Percentiles rank a stretch among this genome's conserved stretches.
Evolutionary conservation across 1,140 invertebrate genomes (phyloP).

Genomic region (Papilio xuthus): DNA sequence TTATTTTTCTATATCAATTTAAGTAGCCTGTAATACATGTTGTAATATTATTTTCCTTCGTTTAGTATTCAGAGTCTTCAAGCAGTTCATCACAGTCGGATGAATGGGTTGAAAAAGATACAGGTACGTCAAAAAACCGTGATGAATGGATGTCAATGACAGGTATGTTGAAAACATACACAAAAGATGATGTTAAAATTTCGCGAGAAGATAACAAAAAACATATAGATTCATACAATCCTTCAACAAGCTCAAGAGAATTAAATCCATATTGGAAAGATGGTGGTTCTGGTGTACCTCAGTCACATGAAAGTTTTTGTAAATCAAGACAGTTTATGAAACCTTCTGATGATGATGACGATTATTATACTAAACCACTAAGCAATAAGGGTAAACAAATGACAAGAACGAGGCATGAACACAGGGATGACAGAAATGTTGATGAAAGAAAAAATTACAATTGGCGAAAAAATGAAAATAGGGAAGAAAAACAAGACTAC

Average conservation of each 20-base stretch:
- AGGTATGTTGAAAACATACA: constrained; percentile 77
- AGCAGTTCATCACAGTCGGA: constrained; percentile 58
- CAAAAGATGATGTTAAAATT: constrained; percentile 75
- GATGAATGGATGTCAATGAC: constrained; percentile 84
- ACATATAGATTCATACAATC: constrained; percentile 84
- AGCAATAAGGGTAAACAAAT: constrained; percentile 38
- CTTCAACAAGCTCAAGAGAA: constrained; percentile 88
- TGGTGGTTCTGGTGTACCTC: constrained; percentile 91
- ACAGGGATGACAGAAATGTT: constrained; percentile 45
- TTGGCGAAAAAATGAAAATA: constrained; percentile 56
- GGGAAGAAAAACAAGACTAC: constrained; percentile 36
- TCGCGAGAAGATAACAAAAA: constrained; percentile 78
- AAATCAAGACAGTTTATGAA: constrained; percentile 76
- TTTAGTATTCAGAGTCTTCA: constrained; percentile 63
- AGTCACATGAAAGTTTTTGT: constrained; percentile 56
- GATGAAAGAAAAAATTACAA: constrained; percentile 50
- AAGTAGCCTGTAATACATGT: background rate
- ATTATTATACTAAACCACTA: constrained; percentile 55
- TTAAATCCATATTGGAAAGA: constrained; percentile 97
- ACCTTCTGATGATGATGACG: constrained; percentile 64
- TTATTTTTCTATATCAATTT: background rate
- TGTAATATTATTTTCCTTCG: constrained; percentile 38
- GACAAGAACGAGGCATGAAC: constrained; percentile 35
- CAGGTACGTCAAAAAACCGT: constrained; percentile 51
- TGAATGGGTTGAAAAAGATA: constrained; percentile 83